Evolutionary conservation across 1,140 invertebrate genomes (phyloP).

Genomic region (Asbolus verrucosus): DNA sequence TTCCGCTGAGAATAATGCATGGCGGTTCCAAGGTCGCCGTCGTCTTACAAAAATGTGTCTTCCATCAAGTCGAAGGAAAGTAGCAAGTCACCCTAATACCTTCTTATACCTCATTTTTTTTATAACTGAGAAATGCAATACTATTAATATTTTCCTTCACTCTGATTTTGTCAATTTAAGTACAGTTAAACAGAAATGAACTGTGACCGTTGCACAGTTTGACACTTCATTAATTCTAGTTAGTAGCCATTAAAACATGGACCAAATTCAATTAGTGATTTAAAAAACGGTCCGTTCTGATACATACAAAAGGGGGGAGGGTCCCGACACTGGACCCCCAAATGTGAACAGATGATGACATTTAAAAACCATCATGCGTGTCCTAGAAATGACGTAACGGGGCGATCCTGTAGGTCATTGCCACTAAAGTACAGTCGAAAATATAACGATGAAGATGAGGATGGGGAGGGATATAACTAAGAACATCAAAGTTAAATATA

Average conservation of each 20-base stretch:
- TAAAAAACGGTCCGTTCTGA: constrained; percentile 15
- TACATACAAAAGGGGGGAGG: constrained; percentile 2
- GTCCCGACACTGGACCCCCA: neutral
- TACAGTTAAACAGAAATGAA: constrained; percentile 35
- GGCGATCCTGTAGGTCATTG: constrained; percentile 32
- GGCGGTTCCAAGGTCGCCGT: constrained; percentile 7
- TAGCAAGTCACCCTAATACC: neutral
- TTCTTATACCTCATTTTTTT: neutral
- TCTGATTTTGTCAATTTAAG: neutral
- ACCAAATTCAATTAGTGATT: constrained; percentile 31
- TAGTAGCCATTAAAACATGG: constrained; percentile 7
- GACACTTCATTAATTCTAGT: constrained; percentile 33
- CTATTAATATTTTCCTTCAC: constrained; percentile 5
- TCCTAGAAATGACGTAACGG: constrained; percentile 14
- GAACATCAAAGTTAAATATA: constrained; percentile 31
- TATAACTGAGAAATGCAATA: too few species aligned
- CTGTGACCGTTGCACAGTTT: constrained; percentile 37
- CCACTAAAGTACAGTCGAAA: constrained; percentile 24
- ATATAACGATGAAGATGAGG: constrained; percentile 8
- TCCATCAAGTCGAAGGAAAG: neutral
- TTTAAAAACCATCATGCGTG: constrained; percentile 27
- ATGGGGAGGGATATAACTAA: neutral
- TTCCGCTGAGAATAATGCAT: constrained; percentile 18
- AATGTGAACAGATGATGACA: constrained; percentile 30
- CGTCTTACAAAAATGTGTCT: neutral